phyloP scores from a whole-genome alignment of 2,888 invertebrate species.

The Tenthredo livida region DNA sequence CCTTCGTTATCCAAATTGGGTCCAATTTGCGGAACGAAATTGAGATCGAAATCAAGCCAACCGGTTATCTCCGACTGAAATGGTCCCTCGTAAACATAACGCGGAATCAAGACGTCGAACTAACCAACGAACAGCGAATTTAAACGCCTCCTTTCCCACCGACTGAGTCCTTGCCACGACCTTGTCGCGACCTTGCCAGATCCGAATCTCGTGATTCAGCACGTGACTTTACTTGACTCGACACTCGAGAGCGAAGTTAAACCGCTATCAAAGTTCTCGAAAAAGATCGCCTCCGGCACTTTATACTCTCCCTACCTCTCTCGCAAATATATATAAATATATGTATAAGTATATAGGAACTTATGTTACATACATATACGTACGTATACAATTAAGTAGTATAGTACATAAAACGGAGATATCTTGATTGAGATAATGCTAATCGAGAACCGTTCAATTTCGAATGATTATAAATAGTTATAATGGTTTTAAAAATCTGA shows the following conservation, averaged over 20 bases:
- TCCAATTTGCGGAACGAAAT: conserved; percentile 10
- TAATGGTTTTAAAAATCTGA: background rate
- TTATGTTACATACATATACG: background rate
- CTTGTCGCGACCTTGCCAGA: conserved; percentile 47
- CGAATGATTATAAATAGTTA: background rate
- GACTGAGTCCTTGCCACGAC: conserved; percentile 40
- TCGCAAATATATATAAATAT: background rate
- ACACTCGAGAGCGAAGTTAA: conserved; percentile 28
- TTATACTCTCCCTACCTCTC: background rate
- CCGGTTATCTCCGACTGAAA: conserved; percentile 14
- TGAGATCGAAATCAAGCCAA: conserved; percentile 8
- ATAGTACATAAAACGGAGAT: background rate
- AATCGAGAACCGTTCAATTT: background rate
- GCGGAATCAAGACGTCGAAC: background rate
- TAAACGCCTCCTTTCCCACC: conserved; percentile 34
- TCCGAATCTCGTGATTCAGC: conserved; percentile 41
- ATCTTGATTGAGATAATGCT: background rate
- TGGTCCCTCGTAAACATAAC: conserved; percentile 10
- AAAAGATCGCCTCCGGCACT: conserved; percentile 29
- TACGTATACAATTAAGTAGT: background rate
- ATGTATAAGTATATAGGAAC: background rate
- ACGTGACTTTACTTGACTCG: conserved; percentile 32
- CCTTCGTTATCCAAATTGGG: conserved; percentile 35
- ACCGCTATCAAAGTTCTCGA: conserved; percentile 1
- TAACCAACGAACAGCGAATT: background rate